These are phyloP conservation scores for Pectinophora gossypiella DNA, from an alignment of 1,140 invertebrate species.

Conservation along the genomic window DNA sequence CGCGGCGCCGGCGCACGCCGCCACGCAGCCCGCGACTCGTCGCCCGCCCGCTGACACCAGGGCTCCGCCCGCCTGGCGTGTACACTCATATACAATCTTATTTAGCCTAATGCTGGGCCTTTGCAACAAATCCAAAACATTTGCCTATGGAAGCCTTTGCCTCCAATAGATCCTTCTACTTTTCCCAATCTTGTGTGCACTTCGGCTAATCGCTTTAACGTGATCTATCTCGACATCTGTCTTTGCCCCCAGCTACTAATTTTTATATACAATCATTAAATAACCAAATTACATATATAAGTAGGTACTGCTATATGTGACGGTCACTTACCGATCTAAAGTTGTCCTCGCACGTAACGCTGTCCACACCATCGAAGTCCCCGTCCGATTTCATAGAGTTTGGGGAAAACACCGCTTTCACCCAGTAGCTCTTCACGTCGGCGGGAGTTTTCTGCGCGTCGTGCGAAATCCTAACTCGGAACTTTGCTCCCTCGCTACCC, in stretches of 20 bases:
- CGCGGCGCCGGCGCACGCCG: slow-evolving; percentile 76
- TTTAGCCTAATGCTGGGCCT: too few relatives aligned
- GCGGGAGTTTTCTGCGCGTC: slow-evolving; percentile 29
- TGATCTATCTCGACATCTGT: too few relatives aligned
- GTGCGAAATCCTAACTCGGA: slow-evolving; percentile 42
- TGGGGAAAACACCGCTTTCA: slow-evolving; percentile 33
- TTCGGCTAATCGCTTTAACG: too few relatives aligned
- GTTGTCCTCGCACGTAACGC: slow-evolving; percentile 42
- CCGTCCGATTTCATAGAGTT: slow-evolving; percentile 32
- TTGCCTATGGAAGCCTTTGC: too few relatives aligned
- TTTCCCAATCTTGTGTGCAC: background rate
- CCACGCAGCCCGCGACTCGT: slow-evolving; percentile 32
- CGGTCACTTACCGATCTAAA: slow-evolving; percentile 34
- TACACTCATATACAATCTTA: background rate
- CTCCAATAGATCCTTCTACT: too few relatives aligned
- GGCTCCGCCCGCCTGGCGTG: slow-evolving; percentile 17
- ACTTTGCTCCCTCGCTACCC: slow-evolving; percentile 19
- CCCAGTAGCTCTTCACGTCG: slow-evolving; percentile 41
- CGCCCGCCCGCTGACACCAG: slow-evolving; percentile 36
- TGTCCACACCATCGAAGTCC: slow-evolving; percentile 38
- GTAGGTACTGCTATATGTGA: too few relatives aligned
- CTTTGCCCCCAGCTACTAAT: too few relatives aligned
- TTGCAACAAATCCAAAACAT: too few relatives aligned
- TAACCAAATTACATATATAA: too few relatives aligned
- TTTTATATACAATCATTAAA: too few relatives aligned